Conservation (phyloP, 2,888 invertebrate genomes). For the Ornithoptera priamus region DNA sequence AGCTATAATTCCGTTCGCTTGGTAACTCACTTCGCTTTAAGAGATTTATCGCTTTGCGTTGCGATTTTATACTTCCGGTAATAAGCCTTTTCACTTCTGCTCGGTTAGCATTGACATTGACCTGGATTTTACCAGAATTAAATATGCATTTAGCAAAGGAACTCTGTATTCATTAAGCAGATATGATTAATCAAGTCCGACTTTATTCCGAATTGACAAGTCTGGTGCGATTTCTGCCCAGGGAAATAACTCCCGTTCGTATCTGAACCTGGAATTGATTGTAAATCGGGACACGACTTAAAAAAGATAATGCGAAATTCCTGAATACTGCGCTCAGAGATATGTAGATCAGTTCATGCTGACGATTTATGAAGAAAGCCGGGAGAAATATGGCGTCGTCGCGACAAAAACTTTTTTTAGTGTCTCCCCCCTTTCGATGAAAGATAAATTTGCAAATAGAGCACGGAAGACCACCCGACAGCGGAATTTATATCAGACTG, state of each 20-base stretch:
- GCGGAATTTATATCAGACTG: constrained; percentile 49
- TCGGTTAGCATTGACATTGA: constrained; percentile 9
- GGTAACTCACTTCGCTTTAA: constrained; percentile 10
- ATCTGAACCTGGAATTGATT: constrained; percentile 25
- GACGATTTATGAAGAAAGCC: constrained; percentile 73
- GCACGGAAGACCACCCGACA: constrained; percentile 51
- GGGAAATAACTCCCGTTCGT: background rate
- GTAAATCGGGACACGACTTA: constrained; percentile 30
- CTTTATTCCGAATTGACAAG: constrained; percentile 1
- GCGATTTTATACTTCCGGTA: constrained; percentile 13
- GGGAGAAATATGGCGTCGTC: constrained; percentile 67
- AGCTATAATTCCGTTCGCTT: constrained; percentile 8
- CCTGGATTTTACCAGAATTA: background rate
- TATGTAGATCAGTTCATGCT: constrained; percentile 69
- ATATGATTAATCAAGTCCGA: background rate
- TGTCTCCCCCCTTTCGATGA: constrained; percentile 60
- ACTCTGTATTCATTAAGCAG: background rate
- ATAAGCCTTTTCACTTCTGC: background rate
- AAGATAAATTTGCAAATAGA: constrained; percentile 71
- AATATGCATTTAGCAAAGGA: constrained; percentile 2
- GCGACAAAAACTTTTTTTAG: constrained; percentile 70
- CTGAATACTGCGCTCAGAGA: constrained; percentile 41
- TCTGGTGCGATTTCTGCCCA: background rate
- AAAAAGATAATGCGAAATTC: constrained; percentile 38
- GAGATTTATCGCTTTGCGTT: constrained; percentile 1